Conservation (phyloP, 2,113 vertebrate species). For the Lagopus muta region DNA sequence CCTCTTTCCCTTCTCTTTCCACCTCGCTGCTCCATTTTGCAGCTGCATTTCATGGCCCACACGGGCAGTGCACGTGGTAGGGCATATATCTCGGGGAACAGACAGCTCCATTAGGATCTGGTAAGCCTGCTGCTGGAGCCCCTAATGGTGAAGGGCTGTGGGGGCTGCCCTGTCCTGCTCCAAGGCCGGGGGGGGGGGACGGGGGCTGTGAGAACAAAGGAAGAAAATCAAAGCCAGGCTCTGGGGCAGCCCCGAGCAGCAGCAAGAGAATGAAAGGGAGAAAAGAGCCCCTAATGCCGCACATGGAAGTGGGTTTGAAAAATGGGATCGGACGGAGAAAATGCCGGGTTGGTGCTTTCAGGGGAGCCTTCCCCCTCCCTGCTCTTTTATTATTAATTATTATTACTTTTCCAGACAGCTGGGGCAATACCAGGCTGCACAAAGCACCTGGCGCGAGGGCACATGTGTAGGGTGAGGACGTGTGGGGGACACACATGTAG, state of each 20-base stretch:
- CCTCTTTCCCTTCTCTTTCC: not conserved
- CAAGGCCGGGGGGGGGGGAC: too few species aligned
- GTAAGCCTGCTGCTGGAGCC: not conserved
- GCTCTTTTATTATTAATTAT: slow-evolving; percentile 73
- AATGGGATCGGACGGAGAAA: not conserved
- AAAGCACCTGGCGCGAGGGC: fast-evolving
- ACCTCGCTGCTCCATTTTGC: not conserved
- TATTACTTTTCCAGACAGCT: slow-evolving; percentile 60
- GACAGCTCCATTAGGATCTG: slow-evolving; percentile 55
- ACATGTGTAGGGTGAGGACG: fast-evolving
- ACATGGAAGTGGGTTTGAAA: not conserved
- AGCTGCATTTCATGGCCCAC: slow-evolving; percentile 18
- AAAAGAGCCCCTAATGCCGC: not conserved
- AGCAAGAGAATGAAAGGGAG: not conserved
- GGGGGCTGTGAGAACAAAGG: not conserved
- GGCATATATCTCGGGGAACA: slow-evolving; percentile 48
- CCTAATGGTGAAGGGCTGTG: too few species aligned
- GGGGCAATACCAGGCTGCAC: not conserved
- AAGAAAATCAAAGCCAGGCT: slow-evolving; percentile 54
- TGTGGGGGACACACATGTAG: not conserved
- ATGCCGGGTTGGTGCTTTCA: slow-evolving; percentile 34
- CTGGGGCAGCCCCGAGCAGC: not conserved
- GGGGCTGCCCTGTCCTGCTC: not conserved
- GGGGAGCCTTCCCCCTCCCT: not conserved
- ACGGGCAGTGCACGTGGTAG: not conserved